Evolutionary conservation across 2,888 invertebrate species (phyloP).

Genomic region (Lottia gigantea): DNA sequence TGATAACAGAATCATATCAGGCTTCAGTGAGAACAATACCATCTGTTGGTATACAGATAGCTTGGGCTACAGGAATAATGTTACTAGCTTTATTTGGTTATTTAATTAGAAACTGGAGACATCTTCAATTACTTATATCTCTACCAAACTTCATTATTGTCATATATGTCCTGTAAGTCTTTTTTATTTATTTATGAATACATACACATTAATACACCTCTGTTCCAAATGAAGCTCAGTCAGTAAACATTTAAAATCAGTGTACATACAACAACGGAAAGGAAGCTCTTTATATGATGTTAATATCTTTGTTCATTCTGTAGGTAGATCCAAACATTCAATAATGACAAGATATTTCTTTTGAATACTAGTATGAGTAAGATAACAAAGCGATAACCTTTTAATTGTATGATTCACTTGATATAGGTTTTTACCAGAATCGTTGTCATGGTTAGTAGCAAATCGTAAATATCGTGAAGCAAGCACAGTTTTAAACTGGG

Average conservation of each 20-base stretch:
- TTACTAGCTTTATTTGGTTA: constrained; percentile 49
- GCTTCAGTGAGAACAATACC: constrained; percentile 44
- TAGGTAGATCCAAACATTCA: too few relatives aligned
- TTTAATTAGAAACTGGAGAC: constrained; percentile 50
- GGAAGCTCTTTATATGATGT: too few relatives aligned
- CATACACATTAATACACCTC: too few relatives aligned
- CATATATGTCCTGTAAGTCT: constrained; percentile 44
- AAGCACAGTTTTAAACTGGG: constrained; percentile 33
- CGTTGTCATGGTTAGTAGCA: constrained; percentile 54
- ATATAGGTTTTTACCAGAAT: constrained; percentile 55
- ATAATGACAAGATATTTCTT: too few relatives aligned
- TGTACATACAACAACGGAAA: too few relatives aligned
- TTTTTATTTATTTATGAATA: background rate
- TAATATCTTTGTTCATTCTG: too few relatives aligned
- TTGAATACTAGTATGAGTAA: too few relatives aligned
- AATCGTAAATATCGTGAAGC: constrained; percentile 38
- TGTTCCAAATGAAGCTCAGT: too few relatives aligned
- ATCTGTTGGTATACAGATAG: constrained; percentile 50
- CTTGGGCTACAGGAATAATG: constrained; percentile 56
- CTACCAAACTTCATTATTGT: constrained; percentile 50
- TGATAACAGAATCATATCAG: constrained; percentile 55
- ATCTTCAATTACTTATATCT: constrained; percentile 49
- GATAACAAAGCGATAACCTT: too few relatives aligned
- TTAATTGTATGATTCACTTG: background rate
- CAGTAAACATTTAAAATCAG: too few relatives aligned